Base-by-base conservation (phyloP, 1,140 invertebrate species). In the Venturia canescens region DNA sequence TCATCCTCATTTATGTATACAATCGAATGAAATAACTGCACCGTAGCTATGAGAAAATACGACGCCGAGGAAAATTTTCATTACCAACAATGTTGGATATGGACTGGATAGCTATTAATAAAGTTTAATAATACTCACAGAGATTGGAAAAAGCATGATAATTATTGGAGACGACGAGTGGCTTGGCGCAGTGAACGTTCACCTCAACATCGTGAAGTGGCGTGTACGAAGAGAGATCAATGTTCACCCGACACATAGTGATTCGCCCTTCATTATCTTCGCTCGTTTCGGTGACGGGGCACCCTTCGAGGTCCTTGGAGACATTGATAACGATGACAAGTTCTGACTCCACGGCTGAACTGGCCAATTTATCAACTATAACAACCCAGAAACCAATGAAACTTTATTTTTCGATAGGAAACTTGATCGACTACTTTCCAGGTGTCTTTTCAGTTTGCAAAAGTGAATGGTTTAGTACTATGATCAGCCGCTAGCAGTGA, bases 121-220 rank as follows among this genome's bases (percentile, higher is more conserved):
- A 11, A 3, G 38, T 44, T 44, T 44, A 44, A 44, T 11, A 31
- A 27, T 80, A 90, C 87, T 93, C 89, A 91, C 92, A 91, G 2
- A 94, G 86, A 86, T 91, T 93, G 11, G 90, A 80, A 66, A 93
- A 91, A 53, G 91, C 90, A 75, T 93, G 87, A 27, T 89, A 89
- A 76, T 89, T 85, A 6, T 93, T 89, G n/a, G 89, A 86, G 7
- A 91, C 89, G 74, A 87, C 86, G 6, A 95, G 86, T 0, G 94
- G 94, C 60, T 91, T 89, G 26, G 90, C 82, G 1, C 93, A 93
- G 31, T 91, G 84, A 16, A 95, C 82, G 69, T 91, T 90, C 2
- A 95, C 82, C 86, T 94, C 93, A 23, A 95, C 91, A 82, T 94
- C 92, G 63, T 90, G 90, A 26, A 94, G 87, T 3, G 87, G 88